Base-by-base conservation (phyloP, 2,113 vertebrate species). In the Heterocephalus glaber region DNA sequence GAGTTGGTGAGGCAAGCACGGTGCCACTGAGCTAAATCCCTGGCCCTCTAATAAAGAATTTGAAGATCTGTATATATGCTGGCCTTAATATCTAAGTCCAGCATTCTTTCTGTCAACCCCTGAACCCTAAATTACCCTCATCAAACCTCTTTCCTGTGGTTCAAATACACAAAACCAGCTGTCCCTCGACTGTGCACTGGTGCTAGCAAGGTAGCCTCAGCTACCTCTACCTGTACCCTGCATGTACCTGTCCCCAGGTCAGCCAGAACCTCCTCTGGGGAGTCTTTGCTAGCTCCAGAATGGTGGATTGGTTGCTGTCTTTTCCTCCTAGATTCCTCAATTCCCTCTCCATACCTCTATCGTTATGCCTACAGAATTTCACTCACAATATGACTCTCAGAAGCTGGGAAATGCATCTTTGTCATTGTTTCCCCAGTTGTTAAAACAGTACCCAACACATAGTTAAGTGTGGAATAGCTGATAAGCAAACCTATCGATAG, bases 381-480 rank as follows among this genome's bases (percentile, higher is more conserved):
- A 8, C 14, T 81, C 52, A 80, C 60, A 94, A 96, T 41, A 26
- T 47, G 44, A 68, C 65, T 87, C 52, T 49, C 28, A 92, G 65
- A 92, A 76, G 56, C 82, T 58, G 30, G 22, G 10, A n/a, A 94
- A 61, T 68, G 14, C 30, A 65, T 82, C 56, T 72, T 92, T 85
- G 86, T 90, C 80, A 52, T 97, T 94, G 93, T 96, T 83, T 95
- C 72, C 44, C 66, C 49, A 83, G 41, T 87, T 65, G 68, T 72
- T 87, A 94, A 44, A 88, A 94, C 14, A 60, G 56, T 41, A 58
- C n/a, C 72, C 82, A 91, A 85, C 91, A 97, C 77, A 74, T 54
- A 35, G 47, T 74, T 68, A 96, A 82, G 66, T 90, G 77, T 68
- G 68, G 61, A 68, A 76, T 63, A 89, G 68, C 61, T 89, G 61